Evolutionary conservation across 2,888 invertebrate species (phyloP), one percentile per base, ranked within the genome.

Genomic region (Rhingia campestris): DNA sequence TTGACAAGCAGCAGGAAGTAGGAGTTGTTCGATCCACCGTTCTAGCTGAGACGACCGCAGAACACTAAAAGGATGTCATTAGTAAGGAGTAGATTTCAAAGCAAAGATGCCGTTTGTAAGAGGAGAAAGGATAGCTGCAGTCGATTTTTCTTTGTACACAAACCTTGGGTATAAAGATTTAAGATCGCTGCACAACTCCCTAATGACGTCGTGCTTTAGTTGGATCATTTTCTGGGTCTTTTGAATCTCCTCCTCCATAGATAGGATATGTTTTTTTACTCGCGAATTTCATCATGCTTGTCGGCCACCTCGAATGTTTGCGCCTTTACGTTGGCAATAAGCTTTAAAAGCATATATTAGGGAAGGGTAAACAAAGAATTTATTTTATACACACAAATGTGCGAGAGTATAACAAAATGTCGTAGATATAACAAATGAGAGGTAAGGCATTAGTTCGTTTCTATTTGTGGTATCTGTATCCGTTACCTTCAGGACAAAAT

Each of bases 121-220:
- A 22, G 22, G 22, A 22, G 22, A 39, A 14, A 47, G 39, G n/a
- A 30, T 41, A 41, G n/a, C 33, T 10, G 12, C 22, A 22, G 22
- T 22, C 22, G 22, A 12, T 43, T 33, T 53, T 39, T n/a, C 9
- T 58, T 1, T 41, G 32, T 54, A 3, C 14, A 85, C 85, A 81
- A 85, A 87, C 87, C 87, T 93, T 93, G 32, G 93, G 88, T 86
- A n/a, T n/a, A 93, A 69, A 53, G 80, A 91, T 77, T 87, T 89
- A 61, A 88, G 85, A 72, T 89, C 88, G 53, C 85, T 87, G 51
- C 94, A 90, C 87, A 94, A 89, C 88, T 94, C 93, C 86, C 93
- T 93, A 86, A 94, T 94, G 69, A 94, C 93, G 86, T 94, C 93
- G 86, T 94, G 94, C 87, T 93, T 94, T 86, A 94, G 93, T 56